A percentile compares a stretch with the other conserved stretches of the same genome.
Conservation (phyloP, 2,113 vertebrate species). For the Microcebus ravelobensis region DNA sequence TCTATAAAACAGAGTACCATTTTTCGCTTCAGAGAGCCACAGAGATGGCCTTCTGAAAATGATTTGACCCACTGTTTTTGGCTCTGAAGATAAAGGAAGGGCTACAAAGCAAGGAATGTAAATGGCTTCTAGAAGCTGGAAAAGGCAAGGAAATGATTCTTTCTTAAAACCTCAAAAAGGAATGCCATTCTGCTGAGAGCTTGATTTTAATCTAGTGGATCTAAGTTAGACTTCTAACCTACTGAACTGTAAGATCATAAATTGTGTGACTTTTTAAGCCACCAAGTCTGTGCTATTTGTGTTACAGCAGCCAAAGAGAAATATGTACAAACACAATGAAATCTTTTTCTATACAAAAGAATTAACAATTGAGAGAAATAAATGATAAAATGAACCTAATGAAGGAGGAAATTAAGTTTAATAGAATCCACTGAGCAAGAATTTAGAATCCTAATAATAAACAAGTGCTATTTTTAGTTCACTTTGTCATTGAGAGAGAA, state of each 20-base stretch:
- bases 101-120: not conserved
- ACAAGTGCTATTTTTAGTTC: not conserved
- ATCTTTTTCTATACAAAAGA: not conserved
- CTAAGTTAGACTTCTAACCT: not conserved
- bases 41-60: not conserved
- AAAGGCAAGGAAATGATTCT: not conserved
- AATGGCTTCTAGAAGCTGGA: not conserved
- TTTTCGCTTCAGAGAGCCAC: not conserved
- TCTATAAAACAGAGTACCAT: not conserved
- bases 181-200: not conserved
- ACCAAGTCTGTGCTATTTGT: not conserved
- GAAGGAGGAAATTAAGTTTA: not conserved
- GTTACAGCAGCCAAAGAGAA: not conserved
- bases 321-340: not conserved
- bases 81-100: not conserved
- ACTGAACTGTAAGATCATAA: not conserved
- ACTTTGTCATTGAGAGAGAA: not conserved
- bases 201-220: not conserved
- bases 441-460: not conserved
- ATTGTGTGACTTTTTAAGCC: not conserved
- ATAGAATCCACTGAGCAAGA: not conserved
- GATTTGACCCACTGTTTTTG: not conserved
- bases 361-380: not conserved
- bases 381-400: not conserved
- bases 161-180: not conserved